phyloP scores from a whole-genome alignment of 37 sponge, comb jelly and placozoan genomes.

The Aplysina aerophoba region DNA sequence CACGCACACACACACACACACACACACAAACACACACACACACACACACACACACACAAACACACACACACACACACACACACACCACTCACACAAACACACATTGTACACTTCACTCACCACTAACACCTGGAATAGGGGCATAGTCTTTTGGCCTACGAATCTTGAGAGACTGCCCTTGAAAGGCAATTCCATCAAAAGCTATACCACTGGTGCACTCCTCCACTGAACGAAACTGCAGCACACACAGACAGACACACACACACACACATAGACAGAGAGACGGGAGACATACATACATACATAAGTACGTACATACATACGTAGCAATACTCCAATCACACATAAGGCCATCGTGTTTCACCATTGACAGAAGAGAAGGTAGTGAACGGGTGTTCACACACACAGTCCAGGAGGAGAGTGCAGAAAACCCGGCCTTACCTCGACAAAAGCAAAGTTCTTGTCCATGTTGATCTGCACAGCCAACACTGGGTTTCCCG shows the following conservation, averaged over 20 bases:
- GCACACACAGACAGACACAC: neutral
- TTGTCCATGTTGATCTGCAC: constrained; percentile 98
- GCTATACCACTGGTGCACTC: constrained; percentile 97
- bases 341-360: no score
- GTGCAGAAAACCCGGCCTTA: no score
- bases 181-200: constrained; percentile 94
- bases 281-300: neutral
- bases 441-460: constrained; percentile 99
- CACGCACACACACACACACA: no score
- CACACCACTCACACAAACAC: neutral
- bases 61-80: neutral
- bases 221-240: constrained; percentile 96
- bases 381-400: no score
- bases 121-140: constrained; percentile 80
- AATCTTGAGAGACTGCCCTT: constrained; percentile 95
- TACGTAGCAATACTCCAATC: neutral
- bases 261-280: neutral
- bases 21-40: neutral
- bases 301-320: neutral
- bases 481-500: constrained; percentile 94
- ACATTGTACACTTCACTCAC: no score
- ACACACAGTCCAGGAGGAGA: no score
- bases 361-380: no score
- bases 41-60: neutral
- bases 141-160: constrained; percentile 97